phyloP scores from a whole-genome alignment of 2,113 vertebrate genomes.

The Takifugu bimaculatus region DNA sequence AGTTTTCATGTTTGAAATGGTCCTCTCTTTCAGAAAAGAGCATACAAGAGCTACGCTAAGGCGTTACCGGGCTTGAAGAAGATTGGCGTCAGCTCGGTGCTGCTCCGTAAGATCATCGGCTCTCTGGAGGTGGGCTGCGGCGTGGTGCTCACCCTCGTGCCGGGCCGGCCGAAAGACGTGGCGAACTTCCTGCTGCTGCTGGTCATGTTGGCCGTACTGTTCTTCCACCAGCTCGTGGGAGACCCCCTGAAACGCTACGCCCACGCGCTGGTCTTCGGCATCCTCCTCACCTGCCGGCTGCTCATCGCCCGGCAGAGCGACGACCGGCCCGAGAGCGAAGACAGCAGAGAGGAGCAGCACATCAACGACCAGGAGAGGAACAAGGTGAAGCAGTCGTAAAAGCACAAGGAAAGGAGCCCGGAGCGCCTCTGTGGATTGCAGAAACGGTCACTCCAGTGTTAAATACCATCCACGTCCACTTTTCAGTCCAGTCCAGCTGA shows the following conservation, averaged over 20 bases:
- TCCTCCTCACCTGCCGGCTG: slow-evolving; percentile 94
- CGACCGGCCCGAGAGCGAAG: slow-evolving; percentile 81
- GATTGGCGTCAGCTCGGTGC: slow-evolving; percentile 92
- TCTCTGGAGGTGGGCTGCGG: slow-evolving; percentile 92
- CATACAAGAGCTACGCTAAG: slow-evolving; percentile 96
- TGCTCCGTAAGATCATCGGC: slow-evolving; percentile 94
- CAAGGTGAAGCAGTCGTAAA: slow-evolving; percentile 95
- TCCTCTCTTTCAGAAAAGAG: slow-evolving; percentile 83
- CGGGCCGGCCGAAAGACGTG: slow-evolving; percentile 91
- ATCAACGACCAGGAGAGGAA: slow-evolving; percentile 83
- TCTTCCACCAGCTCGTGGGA: slow-evolving; percentile 96
- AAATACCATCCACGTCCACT: slow-evolving; percentile 30
- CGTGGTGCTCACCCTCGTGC: slow-evolving; percentile 91
- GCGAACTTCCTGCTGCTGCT: slow-evolving; percentile 95
- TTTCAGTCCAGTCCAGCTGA: slow-evolving; percentile 26
- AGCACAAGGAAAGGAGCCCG: slow-evolving; percentile 27
- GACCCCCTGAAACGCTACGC: slow-evolving; percentile 96
- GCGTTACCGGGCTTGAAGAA: slow-evolving; percentile 92
- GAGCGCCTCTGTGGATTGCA: slow-evolving; percentile 49
- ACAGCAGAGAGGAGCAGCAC: slow-evolving; percentile 79
- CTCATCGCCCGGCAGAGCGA: slow-evolving; percentile 93
- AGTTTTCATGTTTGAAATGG: no score
- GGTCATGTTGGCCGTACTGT: slow-evolving; percentile 91
- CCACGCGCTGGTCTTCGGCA: slow-evolving; percentile 94
- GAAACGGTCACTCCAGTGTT: slow-evolving; percentile 53